Conservation (phyloP, 2,113 vertebrate species). For the Trichechus manatus region DNA sequence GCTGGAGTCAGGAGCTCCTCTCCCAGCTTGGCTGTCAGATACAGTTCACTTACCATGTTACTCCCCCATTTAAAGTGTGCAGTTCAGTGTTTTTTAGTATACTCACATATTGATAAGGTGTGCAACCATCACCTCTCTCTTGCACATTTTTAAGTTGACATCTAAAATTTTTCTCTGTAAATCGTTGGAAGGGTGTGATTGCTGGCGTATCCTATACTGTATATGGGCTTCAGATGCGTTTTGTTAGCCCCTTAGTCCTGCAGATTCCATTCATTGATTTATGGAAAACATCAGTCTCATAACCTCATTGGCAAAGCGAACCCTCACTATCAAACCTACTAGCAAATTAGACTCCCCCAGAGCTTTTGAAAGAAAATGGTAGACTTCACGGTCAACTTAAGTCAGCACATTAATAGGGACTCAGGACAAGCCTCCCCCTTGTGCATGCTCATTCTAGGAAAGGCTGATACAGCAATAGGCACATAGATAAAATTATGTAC, state of each 20-base stretch:
- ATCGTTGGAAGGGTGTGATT: background rate
- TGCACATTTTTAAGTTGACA: background rate
- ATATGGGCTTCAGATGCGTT: background rate
- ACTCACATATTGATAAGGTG: background rate
- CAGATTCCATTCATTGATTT: background rate
- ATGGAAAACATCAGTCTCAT: background rate
- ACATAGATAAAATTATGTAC: background rate
- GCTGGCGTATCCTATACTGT: background rate
- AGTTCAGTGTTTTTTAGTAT: background rate
- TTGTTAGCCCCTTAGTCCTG: background rate
- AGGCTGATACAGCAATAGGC: background rate
- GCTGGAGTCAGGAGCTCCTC: fast-evolving
- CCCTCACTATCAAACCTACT: background rate
- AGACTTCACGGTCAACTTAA: background rate
- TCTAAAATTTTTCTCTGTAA: conserved; percentile 16
- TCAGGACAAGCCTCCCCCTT: background rate
- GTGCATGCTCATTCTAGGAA: background rate
- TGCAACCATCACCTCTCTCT: background rate
- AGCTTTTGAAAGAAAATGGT: background rate
- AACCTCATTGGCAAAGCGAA: background rate
- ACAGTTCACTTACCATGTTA: background rate
- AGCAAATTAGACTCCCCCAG: background rate
- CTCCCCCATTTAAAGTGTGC: background rate
- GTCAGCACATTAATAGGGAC: background rate
- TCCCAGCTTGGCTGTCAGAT: background rate